phyloP scores from a whole-genome alignment of 2,797 vertebrate species.

The Taenioides sp. region DNA sequence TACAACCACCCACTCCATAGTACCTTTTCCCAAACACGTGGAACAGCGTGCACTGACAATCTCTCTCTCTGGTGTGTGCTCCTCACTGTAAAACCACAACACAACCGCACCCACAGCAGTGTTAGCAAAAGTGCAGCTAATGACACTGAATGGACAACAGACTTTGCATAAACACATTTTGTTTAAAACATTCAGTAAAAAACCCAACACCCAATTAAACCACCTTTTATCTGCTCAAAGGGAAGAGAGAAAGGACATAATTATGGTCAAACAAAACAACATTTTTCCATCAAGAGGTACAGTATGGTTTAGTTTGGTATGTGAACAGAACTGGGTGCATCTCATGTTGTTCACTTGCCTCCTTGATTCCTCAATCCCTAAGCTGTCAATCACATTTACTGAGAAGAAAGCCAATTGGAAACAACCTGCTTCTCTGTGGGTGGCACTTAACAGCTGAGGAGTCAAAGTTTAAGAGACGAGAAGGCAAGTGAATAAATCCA shows the following conservation, averaged over 20 bases:
- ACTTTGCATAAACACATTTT: constrained; percentile 65
- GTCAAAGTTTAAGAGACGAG: not conserved
- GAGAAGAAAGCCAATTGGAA: not conserved
- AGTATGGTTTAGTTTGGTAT: constrained; percentile 25
- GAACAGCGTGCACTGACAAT: constrained; percentile 69
- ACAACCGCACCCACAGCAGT: constrained; percentile 68
- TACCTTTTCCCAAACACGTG: constrained; percentile 61
- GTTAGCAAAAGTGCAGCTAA: constrained; percentile 73
- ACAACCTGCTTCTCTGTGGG: not conserved
- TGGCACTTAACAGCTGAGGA: not conserved
- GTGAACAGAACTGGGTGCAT: not conserved
- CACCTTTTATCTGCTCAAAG: constrained; percentile 39
- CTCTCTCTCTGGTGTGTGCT: constrained; percentile 54
- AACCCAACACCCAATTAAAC: constrained; percentile 26
- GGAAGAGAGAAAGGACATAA: constrained; percentile 27
- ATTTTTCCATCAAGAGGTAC: constrained; percentile 1
- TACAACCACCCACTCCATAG: constrained; percentile 61
- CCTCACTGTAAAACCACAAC: constrained; percentile 60
- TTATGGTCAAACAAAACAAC: constrained; percentile 17
- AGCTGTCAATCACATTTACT: not conserved
- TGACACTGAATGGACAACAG: constrained; percentile 55
- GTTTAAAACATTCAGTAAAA: constrained; percentile 50
- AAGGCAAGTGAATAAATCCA: not conserved
- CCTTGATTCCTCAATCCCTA: not conserved
- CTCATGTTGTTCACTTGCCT: not conserved